Conservation (phyloP, 2,113 vertebrate genomes). For the Formicarius rufipectus region DNA sequence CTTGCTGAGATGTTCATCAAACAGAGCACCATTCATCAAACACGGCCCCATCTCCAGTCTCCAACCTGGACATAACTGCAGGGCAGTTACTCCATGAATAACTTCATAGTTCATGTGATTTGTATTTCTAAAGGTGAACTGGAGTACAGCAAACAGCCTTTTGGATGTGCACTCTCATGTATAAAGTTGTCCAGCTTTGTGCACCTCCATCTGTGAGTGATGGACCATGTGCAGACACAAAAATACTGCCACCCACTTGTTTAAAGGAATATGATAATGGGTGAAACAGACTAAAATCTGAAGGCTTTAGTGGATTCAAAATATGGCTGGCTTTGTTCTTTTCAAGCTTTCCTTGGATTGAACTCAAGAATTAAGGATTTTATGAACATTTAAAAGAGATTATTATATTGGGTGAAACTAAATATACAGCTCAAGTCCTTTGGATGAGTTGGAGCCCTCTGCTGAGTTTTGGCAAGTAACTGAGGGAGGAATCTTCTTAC, state of each 20-base stretch:
- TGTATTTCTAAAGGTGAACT: neutral
- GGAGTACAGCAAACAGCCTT: neutral
- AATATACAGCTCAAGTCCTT: neutral
- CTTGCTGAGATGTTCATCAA: neutral
- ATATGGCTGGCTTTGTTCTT: neutral
- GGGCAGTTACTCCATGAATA: neutral
- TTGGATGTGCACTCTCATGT: fast-evolving
- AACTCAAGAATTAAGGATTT: constrained; percentile 15
- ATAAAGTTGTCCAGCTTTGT: neutral
- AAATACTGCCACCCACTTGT: neutral
- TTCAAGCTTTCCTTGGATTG: neutral
- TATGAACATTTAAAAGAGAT: neutral
- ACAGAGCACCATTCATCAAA: fast-evolving
- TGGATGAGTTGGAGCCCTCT: neutral
- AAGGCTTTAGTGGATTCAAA: neutral
- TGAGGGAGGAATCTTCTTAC: neutral
- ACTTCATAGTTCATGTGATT: neutral
- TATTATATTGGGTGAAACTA: neutral
- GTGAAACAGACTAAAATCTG: neutral
- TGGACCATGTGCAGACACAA: neutral
- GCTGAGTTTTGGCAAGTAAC: neutral
- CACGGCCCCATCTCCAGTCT: fast-evolving
- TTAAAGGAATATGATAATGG: neutral
- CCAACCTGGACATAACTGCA: fast-evolving
- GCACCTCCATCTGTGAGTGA: neutral